Percentiles rank a stretch among this genome's conserved stretches.
Evolutionary conservation across 23 tunicate species (phyloP).

Genomic region (Trididemnum nubilum): DNA sequence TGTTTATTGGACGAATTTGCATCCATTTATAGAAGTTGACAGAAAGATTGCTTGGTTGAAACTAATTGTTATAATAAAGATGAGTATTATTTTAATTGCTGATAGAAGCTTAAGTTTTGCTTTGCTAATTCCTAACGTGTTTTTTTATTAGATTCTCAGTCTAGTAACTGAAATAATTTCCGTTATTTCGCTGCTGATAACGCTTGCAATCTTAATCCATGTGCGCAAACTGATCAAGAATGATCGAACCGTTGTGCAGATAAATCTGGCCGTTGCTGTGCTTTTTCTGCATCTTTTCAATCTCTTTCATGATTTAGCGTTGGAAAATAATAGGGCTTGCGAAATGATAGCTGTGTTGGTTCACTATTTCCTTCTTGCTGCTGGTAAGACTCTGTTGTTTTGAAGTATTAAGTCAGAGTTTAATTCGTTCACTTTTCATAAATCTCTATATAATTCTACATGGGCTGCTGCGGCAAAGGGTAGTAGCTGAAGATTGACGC

Average conservation of each 20-base stretch:
- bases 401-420: not conserved
- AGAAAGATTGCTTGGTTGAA: no score
- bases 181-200: constrained; percentile 38
- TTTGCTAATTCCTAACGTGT: no score
- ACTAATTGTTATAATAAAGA: no score
- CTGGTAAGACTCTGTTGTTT: constrained; percentile 49
- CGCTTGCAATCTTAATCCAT: constrained; percentile 29
- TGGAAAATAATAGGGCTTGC: constrained; percentile 39
- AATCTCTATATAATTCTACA: no score
- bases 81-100: no score
- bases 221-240: constrained; percentile 46
- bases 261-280: constrained; percentile 46
- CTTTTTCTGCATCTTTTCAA: constrained; percentile 50
- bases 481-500: no score
- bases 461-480: no score
- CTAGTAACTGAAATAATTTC: constrained; percentile 37
- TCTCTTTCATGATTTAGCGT: constrained; percentile 56
- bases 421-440: no score
- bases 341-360: constrained; percentile 46
- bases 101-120: no score
- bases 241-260: constrained; percentile 69
- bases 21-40: no score
- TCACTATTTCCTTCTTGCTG: constrained; percentile 54
- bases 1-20: no score
- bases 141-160: constrained; percentile 38